Conservation (phyloP, 2,113 vertebrate species). For the Limnothrissa miodon region DNA sequence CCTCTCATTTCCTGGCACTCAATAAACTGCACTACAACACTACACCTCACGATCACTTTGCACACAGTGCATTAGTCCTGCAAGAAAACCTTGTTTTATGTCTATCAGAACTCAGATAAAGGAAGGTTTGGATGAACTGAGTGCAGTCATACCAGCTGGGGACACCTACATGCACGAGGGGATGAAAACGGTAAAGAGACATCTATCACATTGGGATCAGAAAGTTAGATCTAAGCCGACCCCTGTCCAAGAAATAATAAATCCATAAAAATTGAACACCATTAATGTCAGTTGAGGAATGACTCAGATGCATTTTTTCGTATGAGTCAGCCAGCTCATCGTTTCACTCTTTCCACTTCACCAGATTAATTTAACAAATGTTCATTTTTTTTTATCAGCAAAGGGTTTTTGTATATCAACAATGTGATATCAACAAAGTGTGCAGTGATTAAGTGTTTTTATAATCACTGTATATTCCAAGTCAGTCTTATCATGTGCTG, state of each 20-base stretch:
- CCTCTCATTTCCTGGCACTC: background rate
- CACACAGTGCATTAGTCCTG: background rate
- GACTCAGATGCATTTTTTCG: background rate
- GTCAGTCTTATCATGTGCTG: background rate
- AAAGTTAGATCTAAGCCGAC: background rate
- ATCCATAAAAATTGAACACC: background rate
- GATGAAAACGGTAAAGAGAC: constrained; percentile 71
- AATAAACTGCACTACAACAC: background rate
- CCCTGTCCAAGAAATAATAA: background rate
- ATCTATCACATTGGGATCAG: background rate
- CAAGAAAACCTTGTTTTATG: background rate
- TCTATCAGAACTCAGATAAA: constrained; percentile 70
- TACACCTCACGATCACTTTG: background rate
- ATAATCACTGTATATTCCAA: constrained; percentile 2
- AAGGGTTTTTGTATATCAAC: too few species aligned
- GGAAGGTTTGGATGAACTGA: constrained; percentile 80
- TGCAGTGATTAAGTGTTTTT: background rate
- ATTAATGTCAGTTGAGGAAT: background rate
- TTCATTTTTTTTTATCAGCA: background rate
- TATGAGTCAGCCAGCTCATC: background rate
- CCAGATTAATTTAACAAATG: background rate
- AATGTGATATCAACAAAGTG: too few species aligned
- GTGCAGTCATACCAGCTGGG: constrained; percentile 78
- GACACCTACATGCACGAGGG: constrained; percentile 96
- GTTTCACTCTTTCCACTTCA: background rate